Base-by-base conservation (phyloP, 2,888 invertebrate species). In the Odiellus spinosus region DNA sequence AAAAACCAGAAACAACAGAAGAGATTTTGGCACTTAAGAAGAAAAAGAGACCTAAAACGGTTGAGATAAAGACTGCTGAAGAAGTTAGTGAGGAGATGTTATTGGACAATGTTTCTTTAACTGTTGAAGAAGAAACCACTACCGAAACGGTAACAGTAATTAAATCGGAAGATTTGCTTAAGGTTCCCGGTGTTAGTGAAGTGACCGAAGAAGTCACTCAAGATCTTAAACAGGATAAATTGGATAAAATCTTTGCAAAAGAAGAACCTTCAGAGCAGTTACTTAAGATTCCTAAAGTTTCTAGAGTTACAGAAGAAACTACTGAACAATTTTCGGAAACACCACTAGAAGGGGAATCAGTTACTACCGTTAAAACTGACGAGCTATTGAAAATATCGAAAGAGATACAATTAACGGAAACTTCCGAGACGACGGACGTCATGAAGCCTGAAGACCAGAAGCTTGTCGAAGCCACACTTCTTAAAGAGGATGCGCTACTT, bases 1-100 rank as follows among this genome's bases (percentile, higher is more conserved):
- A 45, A 10, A 43, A 38, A 6, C 35, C 45, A 21, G 40, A 51
- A 35, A 32, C 21, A 19, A 44, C 42, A 21, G 45, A 45, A 45
- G 26, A 33, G 34, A 15, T 2, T 18, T 33, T 45, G 11, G 19
- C 36, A 3, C 14, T 14, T 18, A 39, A 26, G 3, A 49, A 42
- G 21, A 18, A 45, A 5, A 18, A 40, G 21, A 44, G 38, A 41
- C 17, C 32, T 12, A 33, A 48, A 38, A 14, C 17, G 18, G 42
- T 41, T 35, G 47, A 47, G 34, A 20, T 33, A 19, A n/a, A 26
- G 8, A 26, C 46, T 11, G 40, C 39, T 2, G 33, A 12, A 11
- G 15, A 32, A 19, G 21, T n/a, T 8, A 46, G 33, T 38, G 18
- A 36, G 5, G 36, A 36, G 4, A 5, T 15, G 3, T 11, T 5